Evolutionary conservation across 1,140 invertebrate genomes (phyloP), one percentile per base, ranked within the genome.

Genomic region (Anoplophora glabripennis): DNA sequence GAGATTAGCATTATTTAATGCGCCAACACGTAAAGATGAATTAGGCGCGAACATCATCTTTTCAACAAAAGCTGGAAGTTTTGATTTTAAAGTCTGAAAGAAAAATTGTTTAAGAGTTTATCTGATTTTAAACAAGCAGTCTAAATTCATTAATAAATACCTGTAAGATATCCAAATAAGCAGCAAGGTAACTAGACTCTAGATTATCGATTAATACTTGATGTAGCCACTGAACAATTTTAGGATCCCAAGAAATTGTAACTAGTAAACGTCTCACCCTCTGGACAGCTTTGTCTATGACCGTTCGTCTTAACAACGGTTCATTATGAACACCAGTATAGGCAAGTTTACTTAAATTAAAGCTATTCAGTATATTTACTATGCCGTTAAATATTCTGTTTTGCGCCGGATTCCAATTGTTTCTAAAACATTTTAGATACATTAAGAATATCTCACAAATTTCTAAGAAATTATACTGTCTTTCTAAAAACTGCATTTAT

Each of bases 211-310:
- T 79, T 4, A 94, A 71, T 8, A 88, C 73, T 41, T 79, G 76
- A 70, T 94, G 91, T 35, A 94, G 74, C 92, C 92, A 94, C 60
- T 91, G 87, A 3, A 83, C 81, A 10, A 90, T 72, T 44, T 84
- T 83, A 7, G 80, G 71, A 64, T 93, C 86, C 89, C 90, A 90
- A 7, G 77, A 75, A 9, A 86, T 78, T 4, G 81, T 80, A 0
- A 85, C 83, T 52, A 92, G 72, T n/a, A 83, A 79, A 55, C 85
- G 81, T 15, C 89, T 77, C 53, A 92, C 77, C 49, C 85, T 78
- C 59, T 83, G 79, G 0, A 88, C 83, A 1, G 89, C 84, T 55
- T 86, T 88, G 67, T 93, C 89, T 7, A 91, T 77, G 7, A 84
- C 80, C 1, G 84, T 80, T 40, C 89, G 77, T 42, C 89, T 78